Base-by-base conservation (phyloP, 2,797 vertebrate species). In the Novumbra hubbsi region DNA sequence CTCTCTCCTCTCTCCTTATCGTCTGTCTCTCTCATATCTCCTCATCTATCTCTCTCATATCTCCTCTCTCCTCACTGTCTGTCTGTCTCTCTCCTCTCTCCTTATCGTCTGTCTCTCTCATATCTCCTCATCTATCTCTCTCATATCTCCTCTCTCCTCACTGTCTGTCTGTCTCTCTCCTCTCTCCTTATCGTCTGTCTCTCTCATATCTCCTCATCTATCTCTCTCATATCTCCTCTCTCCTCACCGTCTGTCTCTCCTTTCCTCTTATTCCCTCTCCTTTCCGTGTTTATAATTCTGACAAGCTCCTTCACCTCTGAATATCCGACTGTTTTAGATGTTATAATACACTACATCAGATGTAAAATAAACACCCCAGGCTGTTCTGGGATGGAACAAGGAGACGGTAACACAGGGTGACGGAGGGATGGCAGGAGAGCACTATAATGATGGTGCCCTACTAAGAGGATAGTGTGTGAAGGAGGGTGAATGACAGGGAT, bases 381-480 rank as follows among this genome's bases (percentile, higher is more conserved):
- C 21, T 60, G n/a, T 60, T 11, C 55, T 60, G 52, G 52, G 7
- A 24, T 4, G 9, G 21, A 24, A 57, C n/a, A 3, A 57, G 11
- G 21, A 21, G 55, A 60, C 4, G 21, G 24, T 14, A 27, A 48
- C 55, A 72, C 55, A 68, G 14, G 11, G 74, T 38, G 72, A 62
- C 60, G 52, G 77, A 74, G 75, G 75, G 32, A n/a, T 12, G 55
- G 28, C 11, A 32, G 60, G 76, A 76, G 69, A 76, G 75, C 76
- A 76, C 77, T 71, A 75, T 73, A 68, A 52, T n/a, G 73, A 77
- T 30, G 65, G 11, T 48, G 73, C 24, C 74, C 62, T 80, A 70
- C 52, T 73, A 72, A 84, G 71, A 75, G 77, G 66, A 81, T 69
- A 69, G 48, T 28, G 73, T 45, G 74, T 68, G 62, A 72, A 71